Evolutionary conservation across 2,888 invertebrate species (phyloP).

Genomic region (Archaeoteleia sp.): DNA sequence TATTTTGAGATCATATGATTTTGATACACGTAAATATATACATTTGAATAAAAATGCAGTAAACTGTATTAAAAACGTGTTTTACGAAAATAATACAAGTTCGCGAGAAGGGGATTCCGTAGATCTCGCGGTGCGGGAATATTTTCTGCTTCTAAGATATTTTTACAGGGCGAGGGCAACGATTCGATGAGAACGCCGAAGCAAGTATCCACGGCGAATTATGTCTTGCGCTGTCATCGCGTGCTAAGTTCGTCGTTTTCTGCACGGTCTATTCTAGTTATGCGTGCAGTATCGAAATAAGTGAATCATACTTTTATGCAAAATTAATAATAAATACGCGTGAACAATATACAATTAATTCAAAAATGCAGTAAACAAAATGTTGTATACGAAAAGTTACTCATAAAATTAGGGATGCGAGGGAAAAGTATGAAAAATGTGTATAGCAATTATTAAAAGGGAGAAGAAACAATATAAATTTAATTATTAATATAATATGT

Average conservation of each 20-base stretch:
- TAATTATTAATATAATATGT: too few species aligned
- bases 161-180: constrained; percentile 70
- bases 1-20: neutral
- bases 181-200: constrained; percentile 62
- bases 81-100: constrained; percentile 53
- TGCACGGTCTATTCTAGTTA: constrained; percentile 43
- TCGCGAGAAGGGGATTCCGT: constrained; percentile 49
- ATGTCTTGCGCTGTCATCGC: constrained; percentile 56
- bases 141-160: constrained; percentile 62
- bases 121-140: constrained; percentile 51
- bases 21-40: neutral
- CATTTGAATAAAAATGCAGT: neutral
- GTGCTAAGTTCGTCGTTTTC: constrained; percentile 52
- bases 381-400: too few species aligned
- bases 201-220: constrained; percentile 42
- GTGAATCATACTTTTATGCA: too few species aligned
- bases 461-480: too few species aligned
- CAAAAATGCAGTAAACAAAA: too few species aligned
- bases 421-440: too few species aligned
- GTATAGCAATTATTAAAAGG: too few species aligned
- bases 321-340: too few species aligned
- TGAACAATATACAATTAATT: too few species aligned
- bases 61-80: constrained; percentile 12
- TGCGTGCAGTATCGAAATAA: constrained; percentile 43
- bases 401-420: too few species aligned